phyloP scores from a whole-genome alignment of 2,113 vertebrate species.

The Corythaixoides concolor region DNA sequence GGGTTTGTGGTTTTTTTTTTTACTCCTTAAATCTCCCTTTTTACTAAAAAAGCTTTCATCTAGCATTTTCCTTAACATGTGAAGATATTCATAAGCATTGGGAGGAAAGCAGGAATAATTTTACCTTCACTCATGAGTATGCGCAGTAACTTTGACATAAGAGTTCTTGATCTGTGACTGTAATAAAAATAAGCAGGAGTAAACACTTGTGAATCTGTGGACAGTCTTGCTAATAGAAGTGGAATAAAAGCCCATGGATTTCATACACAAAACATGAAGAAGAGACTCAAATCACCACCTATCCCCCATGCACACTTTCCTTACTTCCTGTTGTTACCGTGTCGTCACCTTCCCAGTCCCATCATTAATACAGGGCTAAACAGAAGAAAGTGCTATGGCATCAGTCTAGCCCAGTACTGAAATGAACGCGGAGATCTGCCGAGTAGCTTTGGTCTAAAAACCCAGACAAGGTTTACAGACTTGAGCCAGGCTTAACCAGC shows the following conservation, averaged over 20 bases:
- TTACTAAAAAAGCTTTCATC: neutral
- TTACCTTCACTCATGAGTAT: neutral
- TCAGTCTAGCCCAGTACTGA: neutral
- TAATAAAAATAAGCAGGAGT: neutral
- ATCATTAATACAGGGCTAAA: neutral
- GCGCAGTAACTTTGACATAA: neutral
- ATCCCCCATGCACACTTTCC: fast-evolving
- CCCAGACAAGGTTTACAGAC: neutral
- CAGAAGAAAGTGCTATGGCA: neutral
- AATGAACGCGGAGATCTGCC: neutral
- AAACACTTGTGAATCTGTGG: neutral
- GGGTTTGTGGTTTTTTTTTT: no score
- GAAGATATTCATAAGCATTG: neutral
- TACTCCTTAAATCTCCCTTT: neutral
- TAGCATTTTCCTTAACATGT: neutral
- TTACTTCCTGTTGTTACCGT: neutral
- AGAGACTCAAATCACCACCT: neutral
- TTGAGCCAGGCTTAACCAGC: neutral
- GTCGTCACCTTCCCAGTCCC: neutral
- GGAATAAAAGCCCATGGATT: neutral
- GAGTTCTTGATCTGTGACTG: neutral
- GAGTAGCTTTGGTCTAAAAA: neutral
- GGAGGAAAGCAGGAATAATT: neutral
- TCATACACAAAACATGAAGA: neutral
- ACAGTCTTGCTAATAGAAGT: neutral